Evolutionary conservation across 2,888 invertebrate genomes (phyloP).

Genomic region (Phaedon cochleariae): DNA sequence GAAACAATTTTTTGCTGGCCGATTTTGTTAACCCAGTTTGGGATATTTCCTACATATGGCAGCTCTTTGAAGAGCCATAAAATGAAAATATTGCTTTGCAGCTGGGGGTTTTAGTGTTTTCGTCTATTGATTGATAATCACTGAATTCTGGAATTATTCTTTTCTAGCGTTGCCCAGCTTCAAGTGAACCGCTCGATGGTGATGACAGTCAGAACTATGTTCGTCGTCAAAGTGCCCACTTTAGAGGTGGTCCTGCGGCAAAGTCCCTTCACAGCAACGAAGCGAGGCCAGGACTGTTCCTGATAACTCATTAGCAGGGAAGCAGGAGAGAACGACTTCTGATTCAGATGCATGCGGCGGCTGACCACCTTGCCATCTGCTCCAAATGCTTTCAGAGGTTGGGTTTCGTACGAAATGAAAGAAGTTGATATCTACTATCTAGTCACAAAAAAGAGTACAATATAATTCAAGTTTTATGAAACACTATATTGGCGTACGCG

Average conservation of each 20-base stretch:
- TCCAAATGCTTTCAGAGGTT: neutral
- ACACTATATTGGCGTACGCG: no score
- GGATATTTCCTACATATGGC: no score
- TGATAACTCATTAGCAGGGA: constrained; percentile 15
- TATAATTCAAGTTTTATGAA: no score
- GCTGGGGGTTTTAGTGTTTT: no score
- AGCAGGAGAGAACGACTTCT: neutral
- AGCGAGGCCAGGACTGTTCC: neutral
- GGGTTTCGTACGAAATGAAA: no score
- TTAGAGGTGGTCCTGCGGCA: constrained; percentile 2
- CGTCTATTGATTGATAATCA: no score
- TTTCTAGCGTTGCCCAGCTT: neutral
- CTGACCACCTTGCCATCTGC: neutral
- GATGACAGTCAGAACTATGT: neutral
- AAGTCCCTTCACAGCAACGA: neutral
- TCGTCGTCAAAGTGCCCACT: neutral
- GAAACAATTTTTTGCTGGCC: no score
- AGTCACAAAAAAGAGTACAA: no score
- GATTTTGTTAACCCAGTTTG: no score
- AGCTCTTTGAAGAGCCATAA: no score
- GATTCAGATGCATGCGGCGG: neutral
- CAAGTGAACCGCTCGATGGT: neutral
- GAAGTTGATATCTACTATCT: no score
- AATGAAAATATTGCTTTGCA: no score
- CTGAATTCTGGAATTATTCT: neutral